Percentiles rank a stretch among this genome's conserved stretches.
Conservation (phyloP, 1,140 invertebrate species). For the Ostrea denselamellosa region DNA sequence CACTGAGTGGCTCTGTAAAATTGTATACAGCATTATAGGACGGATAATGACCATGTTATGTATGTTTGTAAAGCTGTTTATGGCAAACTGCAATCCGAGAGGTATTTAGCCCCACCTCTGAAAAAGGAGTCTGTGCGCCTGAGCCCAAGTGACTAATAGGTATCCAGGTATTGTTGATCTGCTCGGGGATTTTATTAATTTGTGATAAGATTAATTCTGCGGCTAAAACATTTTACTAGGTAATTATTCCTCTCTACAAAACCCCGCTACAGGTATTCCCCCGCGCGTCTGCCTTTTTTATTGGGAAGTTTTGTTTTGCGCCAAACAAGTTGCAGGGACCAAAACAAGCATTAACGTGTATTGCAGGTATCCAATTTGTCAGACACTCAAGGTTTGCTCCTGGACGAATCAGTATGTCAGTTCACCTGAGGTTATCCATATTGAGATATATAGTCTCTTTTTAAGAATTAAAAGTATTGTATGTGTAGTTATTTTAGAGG, state of each 20-base stretch:
- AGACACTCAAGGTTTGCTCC: not conserved
- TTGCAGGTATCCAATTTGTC: not conserved
- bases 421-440: constrained; percentile 17
- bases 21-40: constrained; percentile 44
- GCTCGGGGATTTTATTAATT: constrained; percentile 53
- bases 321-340: constrained; percentile 27
- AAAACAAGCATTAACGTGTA: constrained; percentile 36
- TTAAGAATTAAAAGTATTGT: too few species aligned
- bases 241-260: constrained; percentile 17
- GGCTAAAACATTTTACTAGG: constrained; percentile 46
- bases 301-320: constrained; percentile 34
- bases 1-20: constrained; percentile 39
- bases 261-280: constrained; percentile 18
- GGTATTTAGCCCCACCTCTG: constrained; percentile 50
- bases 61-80: constrained; percentile 53
- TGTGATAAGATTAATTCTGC: constrained; percentile 50
- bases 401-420: constrained; percentile 32
- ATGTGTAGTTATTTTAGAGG: too few species aligned
- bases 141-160: constrained; percentile 46
- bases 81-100: constrained; percentile 50
- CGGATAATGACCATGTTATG: constrained; percentile 54
- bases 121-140: constrained; percentile 25
- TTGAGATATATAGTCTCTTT: not conserved
- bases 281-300: constrained; percentile 9
- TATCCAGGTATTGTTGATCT: constrained; percentile 38